Evolutionary conservation across 2,888 invertebrate genomes (phyloP), one percentile per base, ranked within the genome.

Genomic region (Ormyrus nitidulus): DNA sequence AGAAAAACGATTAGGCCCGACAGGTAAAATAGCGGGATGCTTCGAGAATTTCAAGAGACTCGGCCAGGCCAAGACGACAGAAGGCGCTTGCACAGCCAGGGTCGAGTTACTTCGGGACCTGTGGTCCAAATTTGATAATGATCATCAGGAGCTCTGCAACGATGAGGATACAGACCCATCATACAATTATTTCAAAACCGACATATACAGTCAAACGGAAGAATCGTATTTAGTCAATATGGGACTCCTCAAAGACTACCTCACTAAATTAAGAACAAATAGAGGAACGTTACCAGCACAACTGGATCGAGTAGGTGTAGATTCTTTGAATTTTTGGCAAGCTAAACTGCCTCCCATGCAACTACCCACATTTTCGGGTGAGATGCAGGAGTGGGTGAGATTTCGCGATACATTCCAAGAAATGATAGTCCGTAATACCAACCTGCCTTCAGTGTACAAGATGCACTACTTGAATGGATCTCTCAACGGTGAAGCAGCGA

Each of bases 341-440:
- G 6, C 11, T 11, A 58, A 58, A 58, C 13, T 10, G 5, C 8
- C 58, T 5, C 13, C 58, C 5, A 13, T 56, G 6, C 9, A 56
- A 11, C 6, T 56, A 5, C 56, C 56, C 11, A 56, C 56, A n/a
- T 56, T 56, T 11, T 56, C 56, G 6, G 56, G 56, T 56, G n/a
- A 56, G 6, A 11, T 56, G 5, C 56, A 56, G 56, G 56, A 56
- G 6, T 56, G 56, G 10, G 56, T 56, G 56, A 56, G 11, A 56
- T 56, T 56, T 56, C 56, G 56, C 10, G 56, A 56, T n/a, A 56
- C 56, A n/a, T 56, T 56, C 11, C 56, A 56, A 56, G n/a, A 56
- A 11, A 7, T 56, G 56, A 11, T 56, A 5, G 11, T 56, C 11
- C 6, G 11, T 9, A 56, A 56, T 56, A 7, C 56, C n/a, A 56